Conservation (phyloP, 2,888 invertebrate species). For the Thera britannica region DNA sequence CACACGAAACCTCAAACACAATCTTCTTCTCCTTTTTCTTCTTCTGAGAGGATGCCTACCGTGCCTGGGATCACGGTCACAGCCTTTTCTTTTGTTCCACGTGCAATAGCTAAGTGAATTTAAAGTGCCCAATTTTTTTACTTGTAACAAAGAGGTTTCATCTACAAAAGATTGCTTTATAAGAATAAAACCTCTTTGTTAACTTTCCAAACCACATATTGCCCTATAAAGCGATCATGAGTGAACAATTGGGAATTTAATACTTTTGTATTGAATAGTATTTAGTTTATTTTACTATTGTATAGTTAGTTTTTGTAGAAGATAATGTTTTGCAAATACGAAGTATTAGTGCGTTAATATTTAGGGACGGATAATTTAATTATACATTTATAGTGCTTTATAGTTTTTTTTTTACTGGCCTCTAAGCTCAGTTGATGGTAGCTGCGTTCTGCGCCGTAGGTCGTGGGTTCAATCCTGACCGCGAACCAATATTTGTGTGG, state of each 20-base stretch:
- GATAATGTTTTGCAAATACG: conserved; percentile 46
- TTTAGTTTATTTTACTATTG: conserved; percentile 22
- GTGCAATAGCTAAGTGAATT: conserved; percentile 2
- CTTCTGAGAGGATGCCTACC: neutral
- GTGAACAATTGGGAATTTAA: conserved; percentile 36
- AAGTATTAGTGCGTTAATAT: conserved; percentile 43
- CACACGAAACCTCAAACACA: too few relatives aligned
- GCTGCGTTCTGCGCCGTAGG: too few relatives aligned
- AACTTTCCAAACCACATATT: conserved; percentile 15
- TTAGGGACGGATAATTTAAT: conserved; percentile 23
- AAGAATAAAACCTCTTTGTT: conserved; percentile 30
- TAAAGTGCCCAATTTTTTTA: conserved; percentile 3
- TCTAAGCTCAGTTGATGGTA: too few relatives aligned
- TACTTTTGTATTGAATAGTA: conserved; percentile 44
- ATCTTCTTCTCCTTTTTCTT: too few relatives aligned
- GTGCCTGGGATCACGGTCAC: neutral
- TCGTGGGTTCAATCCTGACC: too few relatives aligned
- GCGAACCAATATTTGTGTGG: too few relatives aligned
- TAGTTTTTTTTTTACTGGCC: too few relatives aligned
- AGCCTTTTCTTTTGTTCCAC: neutral
- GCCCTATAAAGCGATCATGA: conserved; percentile 42
- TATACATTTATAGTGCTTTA: neutral
- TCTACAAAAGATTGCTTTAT: conserved; percentile 35
- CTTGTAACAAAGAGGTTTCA: conserved; percentile 2
- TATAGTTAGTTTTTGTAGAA: conserved; percentile 32